Base-by-base conservation (phyloP, 2,888 invertebrate genomes). In the Drosophila putrida region DNA sequence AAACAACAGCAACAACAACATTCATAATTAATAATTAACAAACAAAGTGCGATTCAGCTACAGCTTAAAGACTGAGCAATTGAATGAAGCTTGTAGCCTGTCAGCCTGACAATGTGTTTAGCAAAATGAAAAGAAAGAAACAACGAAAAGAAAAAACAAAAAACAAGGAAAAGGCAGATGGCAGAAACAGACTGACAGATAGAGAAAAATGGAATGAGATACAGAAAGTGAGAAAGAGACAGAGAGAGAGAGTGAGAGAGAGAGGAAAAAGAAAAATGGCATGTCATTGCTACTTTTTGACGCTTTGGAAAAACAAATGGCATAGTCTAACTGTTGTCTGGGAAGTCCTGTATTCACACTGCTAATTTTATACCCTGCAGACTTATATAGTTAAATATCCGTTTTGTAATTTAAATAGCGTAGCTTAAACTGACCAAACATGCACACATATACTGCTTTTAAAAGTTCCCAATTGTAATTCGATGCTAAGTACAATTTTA, bases 1-100 rank as follows among this genome's bases (percentile, higher is more conserved):
- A 25, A 41, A 60, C 55, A 46, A 27, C 31, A 51, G 36, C 5
- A 49, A 41, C 58, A 59, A 66, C 46, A 62, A 62, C 63, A 65
- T 54, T 28, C 64, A 76, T 75, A 54, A 69, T 67, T 66, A 78
- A 82, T 80, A 77, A 74, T 77, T 62, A 74, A 77, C 57, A 65
- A 78, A 47, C 61, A 61, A 68, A 50, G 49, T 58, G 57, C 64
- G 57, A 63, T 38, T 67, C 55, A 57, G 39, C 13, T 28, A 20
- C 10, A 38, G 58, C 51, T 64, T 41, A 51, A 47, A 69, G 62
- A 41, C 59, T 62, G 66, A 69, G 74, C 77, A 77, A 78, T 78
- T 82, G 81, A 82, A 81, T 77, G 82, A 73, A 64, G 66, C 85
- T 69, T 85, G 83, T 85, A 59, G 72, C 71, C 82, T 79, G 83